Evolutionary conservation across 2,888 invertebrate species (phyloP).

Genomic region (Chymomyza procnemis): DNA sequence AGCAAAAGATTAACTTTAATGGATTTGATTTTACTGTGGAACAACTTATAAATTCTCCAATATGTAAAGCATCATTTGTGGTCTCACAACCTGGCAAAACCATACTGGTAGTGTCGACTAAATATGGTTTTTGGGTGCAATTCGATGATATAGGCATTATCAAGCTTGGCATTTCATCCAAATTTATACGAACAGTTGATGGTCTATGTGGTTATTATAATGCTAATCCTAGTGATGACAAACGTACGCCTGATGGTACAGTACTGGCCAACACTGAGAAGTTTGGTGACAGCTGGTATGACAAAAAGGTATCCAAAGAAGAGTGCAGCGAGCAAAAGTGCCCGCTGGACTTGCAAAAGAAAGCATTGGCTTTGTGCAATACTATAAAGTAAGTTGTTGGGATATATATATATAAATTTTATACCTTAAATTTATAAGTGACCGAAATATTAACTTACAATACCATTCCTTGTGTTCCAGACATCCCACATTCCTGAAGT

Average conservation of each 20-base stretch:
- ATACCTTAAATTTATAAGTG: background rate
- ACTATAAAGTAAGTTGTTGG: slow-evolving; percentile 82
- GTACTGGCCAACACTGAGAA: slow-evolving; percentile 82
- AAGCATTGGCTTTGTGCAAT: slow-evolving; percentile 85
- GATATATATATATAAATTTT: background rate
- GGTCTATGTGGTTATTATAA: slow-evolving; percentile 90
- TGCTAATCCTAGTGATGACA: slow-evolving; percentile 84
- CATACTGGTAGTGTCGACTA: slow-evolving; percentile 84
- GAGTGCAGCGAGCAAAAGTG: slow-evolving; percentile 83
- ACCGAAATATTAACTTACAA: background rate
- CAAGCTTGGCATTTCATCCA: slow-evolving; percentile 85
- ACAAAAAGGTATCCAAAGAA: slow-evolving; percentile 75
- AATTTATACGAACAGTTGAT: slow-evolving; percentile 83
- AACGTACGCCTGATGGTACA: slow-evolving; percentile 84
- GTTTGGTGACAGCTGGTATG: slow-evolving; percentile 89
- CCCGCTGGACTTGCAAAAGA: slow-evolving; percentile 81
- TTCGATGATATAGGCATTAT: slow-evolving; percentile 85
- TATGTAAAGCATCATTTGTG: slow-evolving; percentile 81
- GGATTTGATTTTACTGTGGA: slow-evolving; percentile 80
- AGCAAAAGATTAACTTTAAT: slow-evolving; percentile 84
- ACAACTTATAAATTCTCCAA: slow-evolving; percentile 76
- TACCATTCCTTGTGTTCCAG: slow-evolving; percentile 70
- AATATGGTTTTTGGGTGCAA: slow-evolving; percentile 86
- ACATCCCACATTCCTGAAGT: slow-evolving; percentile 83
- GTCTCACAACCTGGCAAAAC: slow-evolving; percentile 85